Conservation (phyloP, 1,140 invertebrate species). For the Drosophila pachea region DNA sequence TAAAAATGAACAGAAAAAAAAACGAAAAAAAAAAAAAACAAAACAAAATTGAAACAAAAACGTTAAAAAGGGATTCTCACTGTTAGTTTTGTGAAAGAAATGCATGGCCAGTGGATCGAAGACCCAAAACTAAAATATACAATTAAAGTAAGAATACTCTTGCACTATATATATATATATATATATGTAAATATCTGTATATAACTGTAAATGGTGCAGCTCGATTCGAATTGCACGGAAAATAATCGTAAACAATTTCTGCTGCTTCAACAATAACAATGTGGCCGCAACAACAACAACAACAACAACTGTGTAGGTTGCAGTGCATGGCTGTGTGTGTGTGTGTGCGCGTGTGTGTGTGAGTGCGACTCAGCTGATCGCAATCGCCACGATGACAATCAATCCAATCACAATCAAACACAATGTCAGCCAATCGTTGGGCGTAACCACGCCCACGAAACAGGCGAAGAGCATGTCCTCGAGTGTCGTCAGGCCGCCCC, state of each 20-base stretch:
- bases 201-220: too few relatives aligned
- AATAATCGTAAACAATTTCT: too few relatives aligned
- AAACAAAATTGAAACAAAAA: constrained; percentile 25
- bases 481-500: constrained; percentile 63
- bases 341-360: too few relatives aligned
- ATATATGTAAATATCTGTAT: constrained; percentile 15
- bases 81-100: constrained; percentile 35
- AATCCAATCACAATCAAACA: constrained; percentile 85
- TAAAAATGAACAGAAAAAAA: constrained; percentile 27
- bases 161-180: constrained; percentile 14
- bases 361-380: constrained; percentile 48
- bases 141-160: constrained; percentile 1
- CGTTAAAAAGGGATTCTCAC: constrained; percentile 2
- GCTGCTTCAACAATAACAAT: too few relatives aligned
- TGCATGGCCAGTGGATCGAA: constrained; percentile 33
- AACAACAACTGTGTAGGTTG: too few relatives aligned
- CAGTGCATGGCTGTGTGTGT: too few relatives aligned
- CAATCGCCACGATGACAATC: constrained; percentile 84
- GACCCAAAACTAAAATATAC: not conserved
- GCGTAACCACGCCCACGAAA: constrained; percentile 73
- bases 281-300: too few relatives aligned
- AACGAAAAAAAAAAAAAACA: constrained; percentile 43
- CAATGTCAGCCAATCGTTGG: constrained; percentile 83
- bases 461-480: constrained; percentile 77
- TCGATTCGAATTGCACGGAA: too few relatives aligned